Evolutionary conservation across 2,888 invertebrate genomes (phyloP).

Genomic region (Esperia sulphurella): DNA sequence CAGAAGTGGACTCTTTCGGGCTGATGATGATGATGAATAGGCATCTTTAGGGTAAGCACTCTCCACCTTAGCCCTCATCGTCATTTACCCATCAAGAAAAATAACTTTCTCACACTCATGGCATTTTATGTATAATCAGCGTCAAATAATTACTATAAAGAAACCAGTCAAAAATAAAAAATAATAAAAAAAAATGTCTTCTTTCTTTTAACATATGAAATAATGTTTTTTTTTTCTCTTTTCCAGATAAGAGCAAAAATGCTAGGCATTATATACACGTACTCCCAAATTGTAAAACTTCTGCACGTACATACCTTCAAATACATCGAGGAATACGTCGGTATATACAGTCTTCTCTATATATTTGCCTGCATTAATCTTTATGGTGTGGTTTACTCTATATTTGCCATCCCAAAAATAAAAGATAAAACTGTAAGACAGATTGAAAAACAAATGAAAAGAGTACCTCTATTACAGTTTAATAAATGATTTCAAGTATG

Average conservation of each 20-base stretch:
- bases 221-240: constrained; percentile 16
- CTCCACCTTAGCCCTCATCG: no score
- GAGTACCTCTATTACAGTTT: constrained; percentile 46
- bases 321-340: constrained; percentile 53
- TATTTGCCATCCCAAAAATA: constrained; percentile 46
- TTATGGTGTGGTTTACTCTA: constrained; percentile 51
- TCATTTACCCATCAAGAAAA: no score
- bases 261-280: constrained; percentile 41
- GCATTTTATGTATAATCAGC: no score
- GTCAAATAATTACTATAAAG: no score
- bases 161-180: no score
- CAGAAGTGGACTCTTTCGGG: no score
- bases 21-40: no score
- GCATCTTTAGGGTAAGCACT: no score
- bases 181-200: no score
- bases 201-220: no score
- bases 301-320: constrained; percentile 49
- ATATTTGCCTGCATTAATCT: constrained; percentile 56
- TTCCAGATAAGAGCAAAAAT: constrained; percentile 57
- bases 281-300: constrained; percentile 48
- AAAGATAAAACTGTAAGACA: constrained; percentile 42
- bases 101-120: no score
- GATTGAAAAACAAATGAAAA: constrained; percentile 56
- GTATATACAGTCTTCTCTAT: constrained; percentile 52
- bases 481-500: not conserved